Percentiles rank a stretch among this genome's conserved stretches.
Evolutionary conservation across 2,113 vertebrate species (phyloP).

Genomic region (Callithrix jacchus): DNA sequence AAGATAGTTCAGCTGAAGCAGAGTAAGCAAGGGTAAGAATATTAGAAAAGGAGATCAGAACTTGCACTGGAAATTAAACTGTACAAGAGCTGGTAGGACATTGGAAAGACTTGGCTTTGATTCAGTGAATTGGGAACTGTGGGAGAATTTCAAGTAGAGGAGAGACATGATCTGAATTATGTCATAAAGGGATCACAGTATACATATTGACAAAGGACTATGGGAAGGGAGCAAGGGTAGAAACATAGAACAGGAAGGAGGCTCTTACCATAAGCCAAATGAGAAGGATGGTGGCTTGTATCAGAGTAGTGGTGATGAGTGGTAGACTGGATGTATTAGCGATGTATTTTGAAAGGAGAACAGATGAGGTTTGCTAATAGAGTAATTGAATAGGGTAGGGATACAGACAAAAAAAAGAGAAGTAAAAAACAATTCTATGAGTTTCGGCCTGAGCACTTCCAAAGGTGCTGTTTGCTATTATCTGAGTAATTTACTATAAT

Average conservation of each 20-base stretch:
- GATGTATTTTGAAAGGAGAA: neutral
- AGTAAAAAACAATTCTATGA: neutral
- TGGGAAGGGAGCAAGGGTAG: neutral
- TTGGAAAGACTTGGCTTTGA: neutral
- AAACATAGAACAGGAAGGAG: neutral
- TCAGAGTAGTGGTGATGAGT: neutral
- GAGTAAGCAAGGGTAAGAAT: neutral
- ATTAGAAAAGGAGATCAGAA: neutral
- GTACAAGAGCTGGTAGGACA: neutral
- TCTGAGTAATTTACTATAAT: neutral
- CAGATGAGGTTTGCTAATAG: neutral
- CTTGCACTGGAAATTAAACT: neutral
- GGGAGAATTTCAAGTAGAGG: neutral
- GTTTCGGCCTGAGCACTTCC: neutral
- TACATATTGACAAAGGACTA: neutral
- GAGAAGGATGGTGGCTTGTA: neutral
- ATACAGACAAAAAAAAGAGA: neutral
- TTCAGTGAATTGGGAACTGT: neutral
- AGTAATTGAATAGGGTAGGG: neutral
- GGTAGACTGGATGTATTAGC: neutral
- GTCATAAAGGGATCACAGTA: neutral
- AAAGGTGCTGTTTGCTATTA: constrained; percentile 27
- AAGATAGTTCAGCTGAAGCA: neutral
- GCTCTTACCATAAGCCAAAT: neutral
- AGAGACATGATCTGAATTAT: neutral